Conservation (phyloP, 2,888 invertebrate species). For the Gastracanthus pulcherrimus region DNA sequence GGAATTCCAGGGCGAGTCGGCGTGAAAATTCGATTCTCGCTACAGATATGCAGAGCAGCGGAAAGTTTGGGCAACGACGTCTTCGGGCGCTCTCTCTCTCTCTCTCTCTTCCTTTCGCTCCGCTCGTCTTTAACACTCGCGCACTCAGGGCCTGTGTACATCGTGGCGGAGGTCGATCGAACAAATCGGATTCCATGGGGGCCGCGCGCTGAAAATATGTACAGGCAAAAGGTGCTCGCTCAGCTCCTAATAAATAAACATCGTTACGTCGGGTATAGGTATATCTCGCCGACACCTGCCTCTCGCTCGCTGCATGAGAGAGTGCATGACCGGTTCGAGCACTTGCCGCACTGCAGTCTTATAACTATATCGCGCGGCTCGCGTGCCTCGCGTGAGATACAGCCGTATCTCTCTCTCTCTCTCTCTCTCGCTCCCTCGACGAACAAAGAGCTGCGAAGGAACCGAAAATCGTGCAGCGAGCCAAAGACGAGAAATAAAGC, state of each 20-base stretch:
- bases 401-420: too few species aligned
- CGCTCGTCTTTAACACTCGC: neutral
- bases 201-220: neutral
- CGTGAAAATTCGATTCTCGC: constrained; percentile 31
- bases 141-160: neutral
- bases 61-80: neutral
- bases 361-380: too few species aligned
- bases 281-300: constrained; percentile 27
- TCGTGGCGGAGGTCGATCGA: constrained; percentile 5
- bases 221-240: too few species aligned
- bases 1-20: too few species aligned
- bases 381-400: neutral
- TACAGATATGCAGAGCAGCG: neutral
- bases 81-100: neutral
- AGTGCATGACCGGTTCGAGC: neutral
- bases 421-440: neutral
- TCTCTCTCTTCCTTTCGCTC: neutral
- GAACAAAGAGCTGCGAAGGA: neutral
- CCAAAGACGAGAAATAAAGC: neutral
- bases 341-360: too few species aligned
- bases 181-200: constrained; percentile 17
- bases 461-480: constrained; percentile 14
- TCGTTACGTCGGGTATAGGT: constrained; percentile 11
- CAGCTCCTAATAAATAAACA: constrained; percentile 41
- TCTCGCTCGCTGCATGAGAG: too few species aligned